Evolutionary conservation across 2,113 vertebrate genomes (phyloP).

Genomic region (Micronycteris hirsuta): DNA sequence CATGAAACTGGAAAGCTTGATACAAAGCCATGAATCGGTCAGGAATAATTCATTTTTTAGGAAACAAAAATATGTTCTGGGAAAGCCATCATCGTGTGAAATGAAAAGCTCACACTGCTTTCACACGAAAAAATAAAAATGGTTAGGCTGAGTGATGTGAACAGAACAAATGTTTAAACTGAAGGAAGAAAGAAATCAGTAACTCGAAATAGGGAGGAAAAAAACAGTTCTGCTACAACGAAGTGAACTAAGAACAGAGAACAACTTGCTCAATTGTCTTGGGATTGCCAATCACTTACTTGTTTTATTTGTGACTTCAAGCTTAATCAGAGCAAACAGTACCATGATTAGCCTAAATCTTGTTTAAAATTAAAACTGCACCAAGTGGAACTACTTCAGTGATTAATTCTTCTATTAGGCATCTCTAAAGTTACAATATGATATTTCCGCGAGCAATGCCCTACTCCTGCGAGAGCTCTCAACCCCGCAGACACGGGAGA

Average conservation of each 20-base stretch:
- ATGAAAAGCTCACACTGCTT: neutral
- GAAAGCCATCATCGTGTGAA: constrained; percentile 14
- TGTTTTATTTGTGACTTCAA: neutral
- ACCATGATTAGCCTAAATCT: constrained; percentile 20
- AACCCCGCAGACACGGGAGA: constrained; percentile 66
- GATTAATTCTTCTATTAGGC: constrained; percentile 50
- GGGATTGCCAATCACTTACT: neutral
- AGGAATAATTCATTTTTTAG: neutral
- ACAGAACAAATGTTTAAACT: neutral
- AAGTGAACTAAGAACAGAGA: neutral
- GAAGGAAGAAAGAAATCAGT: neutral
- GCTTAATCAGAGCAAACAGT: neutral
- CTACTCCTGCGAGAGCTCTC: constrained; percentile 52
- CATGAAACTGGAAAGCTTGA: neutral
- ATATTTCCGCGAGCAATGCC: constrained; percentile 65
- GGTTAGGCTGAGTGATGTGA: neutral
- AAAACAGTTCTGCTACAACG: neutral
- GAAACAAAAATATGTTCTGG: constrained; percentile 27
- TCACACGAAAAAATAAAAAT: neutral
- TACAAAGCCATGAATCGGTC: neutral
- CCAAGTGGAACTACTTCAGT: neutral
- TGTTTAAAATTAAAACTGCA: constrained; percentile 23
- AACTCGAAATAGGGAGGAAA: neutral
- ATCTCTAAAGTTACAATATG: constrained; percentile 49
- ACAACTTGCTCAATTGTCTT: neutral